Percentiles rank a stretch among this genome's conserved stretches.
phyloP scores from a whole-genome alignment of 2,797 vertebrate genomes.

The Dallia pectoralis region DNA sequence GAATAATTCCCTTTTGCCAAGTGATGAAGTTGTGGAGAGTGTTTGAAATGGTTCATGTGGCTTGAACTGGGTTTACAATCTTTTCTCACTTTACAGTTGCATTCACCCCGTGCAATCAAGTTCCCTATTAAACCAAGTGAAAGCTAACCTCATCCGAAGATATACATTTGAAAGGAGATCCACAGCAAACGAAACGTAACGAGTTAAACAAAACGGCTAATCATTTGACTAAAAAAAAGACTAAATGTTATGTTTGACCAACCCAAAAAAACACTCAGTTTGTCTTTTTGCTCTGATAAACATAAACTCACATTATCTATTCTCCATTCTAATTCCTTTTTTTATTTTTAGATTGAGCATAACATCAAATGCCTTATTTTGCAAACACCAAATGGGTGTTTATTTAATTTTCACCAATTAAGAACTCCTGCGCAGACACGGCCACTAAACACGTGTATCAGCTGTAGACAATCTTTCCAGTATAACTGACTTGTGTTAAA shows the following conservation, averaged over 20 bases:
- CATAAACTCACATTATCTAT: background rate
- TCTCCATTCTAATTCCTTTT: background rate
- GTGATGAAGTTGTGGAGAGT: constrained; percentile 18
- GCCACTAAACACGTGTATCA: background rate
- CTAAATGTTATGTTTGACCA: background rate
- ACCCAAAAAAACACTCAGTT: background rate
- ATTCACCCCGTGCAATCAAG: background rate
- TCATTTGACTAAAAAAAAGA: background rate
- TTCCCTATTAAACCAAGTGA: no score
- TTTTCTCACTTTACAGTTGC: background rate
- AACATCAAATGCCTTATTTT: background rate
- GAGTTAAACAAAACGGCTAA: background rate
- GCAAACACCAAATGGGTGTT: background rate
- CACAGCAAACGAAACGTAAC: background rate
- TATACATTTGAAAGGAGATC: background rate
- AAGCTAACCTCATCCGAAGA: background rate
- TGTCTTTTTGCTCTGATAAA: background rate
- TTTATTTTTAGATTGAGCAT: background rate
- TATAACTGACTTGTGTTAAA: background rate
- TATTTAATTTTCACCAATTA: constrained; percentile 1
- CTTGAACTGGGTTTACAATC: constrained; percentile 6
- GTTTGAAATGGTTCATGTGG: constrained; percentile 32
- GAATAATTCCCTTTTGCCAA: constrained; percentile 16
- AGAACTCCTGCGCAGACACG: background rate
- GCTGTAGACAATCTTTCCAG: constrained; percentile 20